phyloP scores from a whole-genome alignment of 2,113 vertebrate genomes.

The Oreochromis spilurus region DNA sequence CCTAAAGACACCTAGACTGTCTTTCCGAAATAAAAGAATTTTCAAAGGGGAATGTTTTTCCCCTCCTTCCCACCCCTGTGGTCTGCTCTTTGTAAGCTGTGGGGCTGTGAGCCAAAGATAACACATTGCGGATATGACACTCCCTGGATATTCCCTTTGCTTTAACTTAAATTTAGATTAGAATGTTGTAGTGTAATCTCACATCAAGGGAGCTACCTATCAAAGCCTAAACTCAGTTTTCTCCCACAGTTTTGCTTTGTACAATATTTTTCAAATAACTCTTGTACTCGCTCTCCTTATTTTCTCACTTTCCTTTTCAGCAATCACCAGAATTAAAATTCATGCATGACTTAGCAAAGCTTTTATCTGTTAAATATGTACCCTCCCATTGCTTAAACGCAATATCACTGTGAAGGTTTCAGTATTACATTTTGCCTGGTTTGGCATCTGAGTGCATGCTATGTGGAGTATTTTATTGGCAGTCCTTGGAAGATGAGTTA shows the following conservation, averaged over 20 bases:
- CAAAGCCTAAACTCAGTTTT: slow-evolving; percentile 38
- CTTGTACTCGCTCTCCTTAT: neutral
- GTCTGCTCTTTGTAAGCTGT: slow-evolving; percentile 44
- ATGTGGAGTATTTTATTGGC: neutral
- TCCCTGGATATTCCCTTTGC: slow-evolving; percentile 47
- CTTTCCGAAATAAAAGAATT: neutral
- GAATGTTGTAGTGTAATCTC: slow-evolving; percentile 41
- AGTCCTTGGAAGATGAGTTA: neutral
- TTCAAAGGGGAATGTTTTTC: slow-evolving; percentile 7
- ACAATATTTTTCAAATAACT: slow-evolving; percentile 32
- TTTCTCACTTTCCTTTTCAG: neutral
- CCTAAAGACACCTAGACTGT: neutral
- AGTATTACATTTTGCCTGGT: neutral
- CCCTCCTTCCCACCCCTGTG: slow-evolving; percentile 8
- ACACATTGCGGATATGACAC: slow-evolving; percentile 57
- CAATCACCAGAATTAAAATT: slow-evolving; percentile 34
- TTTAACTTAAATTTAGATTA: slow-evolving; percentile 59
- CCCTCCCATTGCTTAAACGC: neutral
- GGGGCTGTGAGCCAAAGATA: slow-evolving; percentile 62
- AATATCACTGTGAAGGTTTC: neutral
- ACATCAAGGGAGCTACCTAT: slow-evolving; percentile 61
- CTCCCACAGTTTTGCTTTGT: slow-evolving; percentile 27
- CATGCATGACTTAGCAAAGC: slow-evolving; percentile 7
- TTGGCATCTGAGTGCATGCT: neutral
- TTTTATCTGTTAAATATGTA: slow-evolving; percentile 33